Evolutionary conservation across 2,797 vertebrate genomes (phyloP).

Genomic region (Sebastes glaucus): DNA sequence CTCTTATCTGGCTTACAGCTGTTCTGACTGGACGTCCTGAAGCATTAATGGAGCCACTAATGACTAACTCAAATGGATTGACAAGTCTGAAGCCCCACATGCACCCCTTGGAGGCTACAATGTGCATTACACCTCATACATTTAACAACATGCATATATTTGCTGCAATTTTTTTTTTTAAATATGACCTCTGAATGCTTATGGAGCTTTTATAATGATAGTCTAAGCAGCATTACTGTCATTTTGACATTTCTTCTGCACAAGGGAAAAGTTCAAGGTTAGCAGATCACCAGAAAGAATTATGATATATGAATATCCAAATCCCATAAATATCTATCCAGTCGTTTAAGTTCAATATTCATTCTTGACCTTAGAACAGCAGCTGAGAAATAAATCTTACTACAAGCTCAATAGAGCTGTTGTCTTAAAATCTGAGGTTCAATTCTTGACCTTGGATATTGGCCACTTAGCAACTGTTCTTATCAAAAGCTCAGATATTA

Average conservation of each 20-base stretch:
- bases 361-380: not conserved
- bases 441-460: not conserved
- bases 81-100: not conserved
- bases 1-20: conserved; percentile 8
- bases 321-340: too few species aligned
- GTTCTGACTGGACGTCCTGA: not conserved
- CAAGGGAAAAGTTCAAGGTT: not conserved
- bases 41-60: not conserved
- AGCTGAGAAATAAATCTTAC: too few species aligned
- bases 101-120: not conserved
- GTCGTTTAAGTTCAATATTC: not conserved
- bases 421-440: not conserved
- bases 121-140: not conserved
- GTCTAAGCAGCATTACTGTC: not conserved
- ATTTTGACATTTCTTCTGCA: not conserved
- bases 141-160: not conserved
- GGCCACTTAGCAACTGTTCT: not conserved
- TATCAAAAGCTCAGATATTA: not conserved
- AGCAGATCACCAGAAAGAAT: not conserved
- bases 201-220: not conserved
- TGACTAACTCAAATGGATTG: too few species aligned
- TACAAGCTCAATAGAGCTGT: not conserved
- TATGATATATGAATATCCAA: not conserved
- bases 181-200: not conserved
- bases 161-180: too few species aligned